Evolutionary conservation across 35 echinoderm and acorn worm genomes (phyloP).

Genomic region (Apostichopus japonicus): DNA sequence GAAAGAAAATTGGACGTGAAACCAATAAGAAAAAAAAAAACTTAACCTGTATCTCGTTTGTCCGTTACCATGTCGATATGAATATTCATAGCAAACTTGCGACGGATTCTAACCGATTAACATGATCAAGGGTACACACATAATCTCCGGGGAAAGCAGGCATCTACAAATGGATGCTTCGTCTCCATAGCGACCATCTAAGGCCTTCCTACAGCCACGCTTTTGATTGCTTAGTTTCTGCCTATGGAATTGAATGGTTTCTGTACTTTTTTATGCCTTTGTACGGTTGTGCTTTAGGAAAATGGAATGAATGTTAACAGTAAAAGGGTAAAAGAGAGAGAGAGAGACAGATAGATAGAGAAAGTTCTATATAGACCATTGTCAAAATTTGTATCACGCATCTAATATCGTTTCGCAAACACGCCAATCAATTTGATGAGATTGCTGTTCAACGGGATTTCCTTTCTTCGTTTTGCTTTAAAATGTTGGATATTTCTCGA

Average conservation of each 20-base stretch:
- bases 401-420: neutral
- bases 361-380: conserved; percentile 9
- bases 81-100: conserved; percentile 40
- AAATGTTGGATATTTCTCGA: neutral
- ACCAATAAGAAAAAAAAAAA: neutral
- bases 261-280: conserved; percentile 38
- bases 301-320: neutral
- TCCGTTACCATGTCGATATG: conserved; percentile 2
- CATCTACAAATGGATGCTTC: conserved; percentile 50
- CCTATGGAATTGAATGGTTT: conserved; percentile 14
- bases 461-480: neutral
- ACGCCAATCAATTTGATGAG: neutral
- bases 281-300: conserved; percentile 26
- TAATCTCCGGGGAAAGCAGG: conserved; percentile 50
- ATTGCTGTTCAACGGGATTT: neutral
- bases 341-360: neutral
- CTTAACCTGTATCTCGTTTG: neutral
- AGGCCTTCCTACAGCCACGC: conserved; percentile 15
- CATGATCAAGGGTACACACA: conserved; percentile 44
- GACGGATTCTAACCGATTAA: conserved; percentile 33
- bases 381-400: conserved; percentile 3
- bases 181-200: conserved; percentile 44
- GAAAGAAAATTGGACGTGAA: neutral
- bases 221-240: conserved; percentile 43
- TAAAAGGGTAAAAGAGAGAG: neutral